Evolutionary conservation across 2,113 vertebrate species (phyloP), one percentile per base, ranked within the genome.

Genomic region (Dunckerocampus dactyliophorus): DNA sequence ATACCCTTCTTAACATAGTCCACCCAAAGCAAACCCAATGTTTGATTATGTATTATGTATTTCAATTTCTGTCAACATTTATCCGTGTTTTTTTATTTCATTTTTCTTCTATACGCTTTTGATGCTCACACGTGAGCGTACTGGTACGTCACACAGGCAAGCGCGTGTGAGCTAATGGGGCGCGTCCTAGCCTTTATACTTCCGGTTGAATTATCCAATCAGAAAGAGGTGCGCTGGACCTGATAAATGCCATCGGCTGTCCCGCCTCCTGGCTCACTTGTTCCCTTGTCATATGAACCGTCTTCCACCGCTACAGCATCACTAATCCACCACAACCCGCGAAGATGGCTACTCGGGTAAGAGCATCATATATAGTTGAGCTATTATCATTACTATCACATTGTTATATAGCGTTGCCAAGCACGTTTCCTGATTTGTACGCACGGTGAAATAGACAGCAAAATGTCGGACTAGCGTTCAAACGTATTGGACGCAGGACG

Each of bases 331-430:
- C 66, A 28, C 31, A 66, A 75, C 78, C n/a, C 76, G 78, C 58
- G 76, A 90, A 85, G 82, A 91, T 91, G 90, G 86, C 90, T 81
- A 53, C 89, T 73, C 85, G 88, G 88, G 90, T 90, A 90, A 89
- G 88, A 60, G 28, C 17, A 56, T 43, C 39, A 4, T 43, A 14
- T 13, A 14, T 14, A 43, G 12, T 6, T 43, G 39, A 14, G 14
- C 3, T 14, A 14, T 42, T 3, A 14, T 5, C 14, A 15, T 13
- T 15, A 20, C 14, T 19, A 42, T 21, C 19, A 15, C 20, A 21
- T 9, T 19, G 52, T 37, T 43, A 20, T 21, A 21, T 21, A 3
- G n/a, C 19, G n/a, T 42, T 42, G 31, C 8, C 31, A 31, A 56
- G 12, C 54, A 15, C 54, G 54, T 31, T 42, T 42, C 17, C 31